Percentiles rank a stretch among this genome's conserved stretches.
Conservation (phyloP, 2,888 invertebrate genomes). For the Ophraella communa region DNA sequence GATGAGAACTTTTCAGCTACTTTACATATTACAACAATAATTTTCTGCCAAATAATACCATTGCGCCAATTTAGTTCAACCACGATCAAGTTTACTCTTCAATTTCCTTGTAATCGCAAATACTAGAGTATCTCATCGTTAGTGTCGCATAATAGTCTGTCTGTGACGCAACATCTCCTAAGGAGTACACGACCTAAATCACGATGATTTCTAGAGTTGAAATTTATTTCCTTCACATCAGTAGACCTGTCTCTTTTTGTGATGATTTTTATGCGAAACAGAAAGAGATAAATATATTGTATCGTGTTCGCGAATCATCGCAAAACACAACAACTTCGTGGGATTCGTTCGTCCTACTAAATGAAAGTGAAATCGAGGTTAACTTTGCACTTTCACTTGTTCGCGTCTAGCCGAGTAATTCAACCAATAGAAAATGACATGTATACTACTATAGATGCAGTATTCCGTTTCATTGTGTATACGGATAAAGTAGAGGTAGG, state of each 20-base stretch:
- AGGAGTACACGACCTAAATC: conserved; percentile 61
- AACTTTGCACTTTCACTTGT: conserved; percentile 62
- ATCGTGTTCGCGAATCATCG: conserved; percentile 43
- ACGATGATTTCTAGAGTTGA: conserved; percentile 56
- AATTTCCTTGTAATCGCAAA: conserved; percentile 37
- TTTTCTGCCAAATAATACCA: conserved; percentile 7
- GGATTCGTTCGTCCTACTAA: conserved; percentile 62
- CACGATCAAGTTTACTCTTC: conserved; percentile 37
- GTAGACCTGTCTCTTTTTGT: conserved; percentile 28
- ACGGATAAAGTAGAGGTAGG: conserved; percentile 12
- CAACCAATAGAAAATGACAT: conserved; percentile 56
- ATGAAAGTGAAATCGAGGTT: conserved; percentile 63
- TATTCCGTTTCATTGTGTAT: background rate
- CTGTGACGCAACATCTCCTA: conserved; percentile 55
- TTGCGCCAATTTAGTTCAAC: conserved; percentile 22
- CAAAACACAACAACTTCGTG: conserved; percentile 56
- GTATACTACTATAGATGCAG: conserved; percentile 42
- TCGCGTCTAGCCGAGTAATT: conserved; percentile 58
- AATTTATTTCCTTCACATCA: conserved; percentile 16
- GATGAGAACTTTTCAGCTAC: conserved; percentile 1
- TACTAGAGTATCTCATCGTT: conserved; percentile 52
- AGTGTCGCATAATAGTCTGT: conserved; percentile 56
- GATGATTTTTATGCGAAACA: conserved; percentile 29
- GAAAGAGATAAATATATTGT: conserved; percentile 33
- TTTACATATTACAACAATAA: conserved; percentile 9